phyloP scores from a whole-genome alignment of 2,888 invertebrate genomes.

The Drosophila parthenogenetica region DNA sequence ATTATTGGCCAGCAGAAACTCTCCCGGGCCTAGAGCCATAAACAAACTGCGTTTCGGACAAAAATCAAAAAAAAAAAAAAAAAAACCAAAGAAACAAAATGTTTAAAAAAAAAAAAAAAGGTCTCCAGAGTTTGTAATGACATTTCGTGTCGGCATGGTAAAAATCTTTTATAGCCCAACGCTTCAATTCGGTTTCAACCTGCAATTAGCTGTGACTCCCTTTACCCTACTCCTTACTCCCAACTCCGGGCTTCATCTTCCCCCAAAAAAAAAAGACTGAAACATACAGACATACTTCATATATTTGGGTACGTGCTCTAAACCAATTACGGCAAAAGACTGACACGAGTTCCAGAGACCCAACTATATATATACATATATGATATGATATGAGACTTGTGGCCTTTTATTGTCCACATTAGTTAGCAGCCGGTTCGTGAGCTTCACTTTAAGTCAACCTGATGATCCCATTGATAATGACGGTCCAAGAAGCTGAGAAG shows the following conservation, averaged over 20 bases:
- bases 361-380: slow-evolving; percentile 15
- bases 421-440: slow-evolving; percentile 55
- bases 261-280: neutral
- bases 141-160: slow-evolving; percentile 56
- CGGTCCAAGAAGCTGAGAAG: slow-evolving; percentile 16
- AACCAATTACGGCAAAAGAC: slow-evolving; percentile 62
- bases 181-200: slow-evolving; percentile 53
- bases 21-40: slow-evolving; percentile 14
- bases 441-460: slow-evolving; percentile 45
- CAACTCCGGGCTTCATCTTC: slow-evolving; percentile 6
- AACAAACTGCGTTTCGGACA: slow-evolving; percentile 19
- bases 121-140: slow-evolving; percentile 54
- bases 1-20: slow-evolving; percentile 7
- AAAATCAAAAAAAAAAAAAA: neutral
- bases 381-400: slow-evolving; percentile 28
- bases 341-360: slow-evolving; percentile 62
- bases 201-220: slow-evolving; percentile 58
- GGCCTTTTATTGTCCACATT: slow-evolving; percentile 59
- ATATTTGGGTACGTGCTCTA: slow-evolving; percentile 61
- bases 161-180: slow-evolving; percentile 54
- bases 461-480: slow-evolving; percentile 51
- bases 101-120: slow-evolving; percentile 21
- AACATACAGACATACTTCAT: slow-evolving; percentile 1
- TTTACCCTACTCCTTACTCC: neutral
- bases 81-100: neutral